phyloP scores from a whole-genome alignment of 2,113 vertebrate species.

The Tachysurus fulvidraco region DNA sequence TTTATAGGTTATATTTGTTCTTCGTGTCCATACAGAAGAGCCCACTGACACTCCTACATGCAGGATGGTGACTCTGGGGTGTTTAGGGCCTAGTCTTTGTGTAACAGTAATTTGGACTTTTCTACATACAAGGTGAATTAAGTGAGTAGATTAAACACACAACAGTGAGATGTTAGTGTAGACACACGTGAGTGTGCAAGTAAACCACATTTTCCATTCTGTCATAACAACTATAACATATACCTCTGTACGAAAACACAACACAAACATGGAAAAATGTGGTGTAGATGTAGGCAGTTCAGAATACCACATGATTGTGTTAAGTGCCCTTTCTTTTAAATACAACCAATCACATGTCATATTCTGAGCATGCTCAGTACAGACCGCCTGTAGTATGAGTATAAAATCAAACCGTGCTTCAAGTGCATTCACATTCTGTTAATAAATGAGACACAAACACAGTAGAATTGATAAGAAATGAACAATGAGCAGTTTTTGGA shows the following conservation, averaged over 20 bases:
- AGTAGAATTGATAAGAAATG: background rate
- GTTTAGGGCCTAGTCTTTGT: background rate
- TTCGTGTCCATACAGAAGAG: too few species aligned
- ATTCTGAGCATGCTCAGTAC: background rate
- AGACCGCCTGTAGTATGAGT: background rate
- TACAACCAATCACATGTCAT: background rate
- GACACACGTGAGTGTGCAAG: background rate
- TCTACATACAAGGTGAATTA: background rate
- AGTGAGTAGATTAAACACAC: background rate
- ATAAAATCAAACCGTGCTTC: background rate
- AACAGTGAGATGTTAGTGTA: background rate
- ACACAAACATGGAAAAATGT: background rate
- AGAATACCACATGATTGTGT: background rate
- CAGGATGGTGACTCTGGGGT: background rate
- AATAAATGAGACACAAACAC: background rate
- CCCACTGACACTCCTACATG: too few species aligned
- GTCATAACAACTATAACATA: background rate
- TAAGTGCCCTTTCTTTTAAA: too few species aligned
- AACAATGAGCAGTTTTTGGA: background rate
- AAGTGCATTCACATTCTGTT: too few species aligned
- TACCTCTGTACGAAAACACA: background rate
- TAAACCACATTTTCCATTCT: background rate
- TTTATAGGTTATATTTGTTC: too few species aligned
- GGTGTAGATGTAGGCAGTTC: background rate
- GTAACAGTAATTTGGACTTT: background rate